phyloP scores from a whole-genome alignment of 2,113 vertebrate genomes.

The Dasyurus viverrinus region DNA sequence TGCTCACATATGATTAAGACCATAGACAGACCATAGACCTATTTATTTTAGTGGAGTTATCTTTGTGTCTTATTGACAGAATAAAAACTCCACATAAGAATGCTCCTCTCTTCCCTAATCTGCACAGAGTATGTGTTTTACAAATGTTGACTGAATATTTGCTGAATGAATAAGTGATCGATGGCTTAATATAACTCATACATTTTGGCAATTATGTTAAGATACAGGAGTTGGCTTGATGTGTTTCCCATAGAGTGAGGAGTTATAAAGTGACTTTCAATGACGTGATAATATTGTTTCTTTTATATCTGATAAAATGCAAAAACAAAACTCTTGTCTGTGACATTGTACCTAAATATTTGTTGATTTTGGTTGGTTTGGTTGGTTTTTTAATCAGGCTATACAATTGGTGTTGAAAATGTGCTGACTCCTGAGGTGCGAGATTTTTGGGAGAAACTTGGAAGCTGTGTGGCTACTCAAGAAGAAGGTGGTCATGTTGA shows the following conservation, averaged over 20 bases:
- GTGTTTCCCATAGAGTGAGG: not conserved
- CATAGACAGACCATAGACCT: not conserved
- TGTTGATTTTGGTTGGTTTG: constrained; percentile 15
- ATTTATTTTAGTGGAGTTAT: not conserved
- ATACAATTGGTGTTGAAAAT: constrained; percentile 82
- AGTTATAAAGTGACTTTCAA: not conserved
- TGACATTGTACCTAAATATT: not conserved
- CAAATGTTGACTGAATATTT: not conserved
- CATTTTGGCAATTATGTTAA: not conserved
- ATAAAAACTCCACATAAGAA: not conserved
- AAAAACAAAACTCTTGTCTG: not conserved
- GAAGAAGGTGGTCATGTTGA: constrained; percentile 87
- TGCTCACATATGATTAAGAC: not conserved
- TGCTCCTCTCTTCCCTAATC: not conserved
- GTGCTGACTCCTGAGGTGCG: constrained; percentile 83
- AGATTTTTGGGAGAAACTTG: constrained; percentile 90
- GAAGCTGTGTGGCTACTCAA: constrained; percentile 79
- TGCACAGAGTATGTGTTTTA: not conserved
- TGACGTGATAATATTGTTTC: not conserved
- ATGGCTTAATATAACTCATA: not conserved
- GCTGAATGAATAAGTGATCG: not conserved
- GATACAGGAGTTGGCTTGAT: not conserved
- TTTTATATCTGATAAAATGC: not conserved
- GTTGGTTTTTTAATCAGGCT: constrained; percentile 73
- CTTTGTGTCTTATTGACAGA: not conserved